Conservation (phyloP, 2,113 vertebrate species). For the Egretta garzetta region DNA sequence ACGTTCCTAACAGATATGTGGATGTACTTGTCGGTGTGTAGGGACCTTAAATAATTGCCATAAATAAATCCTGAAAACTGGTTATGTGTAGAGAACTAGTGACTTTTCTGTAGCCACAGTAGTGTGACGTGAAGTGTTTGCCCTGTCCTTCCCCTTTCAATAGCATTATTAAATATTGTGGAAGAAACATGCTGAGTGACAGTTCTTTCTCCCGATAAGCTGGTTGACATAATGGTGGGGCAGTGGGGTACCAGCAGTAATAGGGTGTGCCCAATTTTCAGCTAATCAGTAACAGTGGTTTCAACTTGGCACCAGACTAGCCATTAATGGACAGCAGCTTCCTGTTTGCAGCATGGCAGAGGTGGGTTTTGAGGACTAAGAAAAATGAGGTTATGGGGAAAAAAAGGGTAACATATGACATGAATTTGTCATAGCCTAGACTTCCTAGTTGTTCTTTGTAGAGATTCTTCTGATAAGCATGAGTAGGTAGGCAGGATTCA, state of each 20-base stretch:
- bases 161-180: not conserved
- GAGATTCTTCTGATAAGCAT: not conserved
- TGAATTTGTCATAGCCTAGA: not conserved
- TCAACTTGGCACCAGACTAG: not conserved
- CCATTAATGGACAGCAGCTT: not conserved
- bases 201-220: not conserved
- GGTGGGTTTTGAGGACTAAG: not conserved
- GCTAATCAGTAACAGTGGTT: not conserved
- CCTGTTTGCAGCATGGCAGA: not conserved
- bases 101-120: not conserved
- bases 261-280: not conserved
- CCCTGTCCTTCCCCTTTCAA: not conserved
- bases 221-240: not conserved
- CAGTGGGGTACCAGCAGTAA: not conserved
- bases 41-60: not conserved
- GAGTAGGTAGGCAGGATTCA: not conserved
- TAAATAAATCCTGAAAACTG: not conserved
- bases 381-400: accelerated
- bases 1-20: not conserved
- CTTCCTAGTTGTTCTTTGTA: not conserved
- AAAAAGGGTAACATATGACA: not conserved
- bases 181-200: not conserved
- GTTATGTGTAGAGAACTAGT: not conserved
- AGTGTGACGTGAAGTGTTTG: not conserved
- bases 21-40: not conserved